These are phyloP conservation scores for Myathropa florea DNA, from an alignment of 2,888 invertebrate species.

Conservation along the genomic window DNA sequence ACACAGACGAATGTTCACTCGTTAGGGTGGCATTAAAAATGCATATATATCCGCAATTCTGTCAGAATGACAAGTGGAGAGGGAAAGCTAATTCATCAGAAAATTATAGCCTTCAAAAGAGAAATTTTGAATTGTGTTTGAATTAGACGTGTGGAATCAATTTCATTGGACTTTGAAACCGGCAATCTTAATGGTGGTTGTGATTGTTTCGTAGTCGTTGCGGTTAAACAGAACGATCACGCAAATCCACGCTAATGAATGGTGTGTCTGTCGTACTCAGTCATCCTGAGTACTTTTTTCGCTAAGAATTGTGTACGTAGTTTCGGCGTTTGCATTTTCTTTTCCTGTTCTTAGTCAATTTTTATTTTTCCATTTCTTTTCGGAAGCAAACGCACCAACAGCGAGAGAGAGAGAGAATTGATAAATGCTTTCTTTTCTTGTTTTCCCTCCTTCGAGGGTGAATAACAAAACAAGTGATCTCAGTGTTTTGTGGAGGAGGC, in stretches of 20 bases:
- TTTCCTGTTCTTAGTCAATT: too few relatives aligned
- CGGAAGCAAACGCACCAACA: too few relatives aligned
- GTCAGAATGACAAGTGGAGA: neutral
- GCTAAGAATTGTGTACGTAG: too few relatives aligned
- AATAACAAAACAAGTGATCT: too few relatives aligned
- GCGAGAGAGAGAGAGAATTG: too few relatives aligned
- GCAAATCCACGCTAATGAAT: neutral
- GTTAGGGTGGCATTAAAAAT: neutral
- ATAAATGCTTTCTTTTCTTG: too few relatives aligned
- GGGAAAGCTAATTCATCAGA: constrained; percentile 14
- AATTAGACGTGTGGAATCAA: neutral
- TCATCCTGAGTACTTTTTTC: neutral
- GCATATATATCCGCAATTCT: neutral
- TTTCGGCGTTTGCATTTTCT: too few relatives aligned
- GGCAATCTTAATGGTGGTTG: neutral
- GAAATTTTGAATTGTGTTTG: constrained; percentile 14
- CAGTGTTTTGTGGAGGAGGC: too few relatives aligned
- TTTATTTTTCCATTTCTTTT: too few relatives aligned
- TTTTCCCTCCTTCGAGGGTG: too few relatives aligned
- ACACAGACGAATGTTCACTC: neutral
- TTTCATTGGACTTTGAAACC: constrained; percentile 24
- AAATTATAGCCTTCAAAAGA: constrained; percentile 10
- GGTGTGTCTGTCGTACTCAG: neutral
- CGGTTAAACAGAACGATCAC: neutral
- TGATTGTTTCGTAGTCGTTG: neutral